Percentiles rank a stretch among this genome's conserved stretches.
Conservation (phyloP, 1,140 invertebrate genomes). For the Cydia splendana region DNA sequence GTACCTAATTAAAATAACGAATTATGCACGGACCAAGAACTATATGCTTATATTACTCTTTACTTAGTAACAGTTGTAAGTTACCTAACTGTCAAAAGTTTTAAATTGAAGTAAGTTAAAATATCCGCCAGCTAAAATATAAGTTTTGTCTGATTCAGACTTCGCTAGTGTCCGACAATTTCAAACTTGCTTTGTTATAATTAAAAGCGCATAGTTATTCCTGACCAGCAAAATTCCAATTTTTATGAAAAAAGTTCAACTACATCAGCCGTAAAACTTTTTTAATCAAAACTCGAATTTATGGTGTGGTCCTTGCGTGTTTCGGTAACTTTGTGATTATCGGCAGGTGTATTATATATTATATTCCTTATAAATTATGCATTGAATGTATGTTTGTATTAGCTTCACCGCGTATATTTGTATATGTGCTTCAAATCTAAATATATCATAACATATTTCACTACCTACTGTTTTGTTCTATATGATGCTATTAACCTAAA, state of each 20-base stretch:
- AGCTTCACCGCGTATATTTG: too few species aligned
- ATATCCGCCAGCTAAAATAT: background rate
- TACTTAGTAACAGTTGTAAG: too few species aligned
- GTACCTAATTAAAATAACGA: too few species aligned
- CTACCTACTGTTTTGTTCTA: too few species aligned
- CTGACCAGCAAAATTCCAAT: slow-evolving; percentile 4
- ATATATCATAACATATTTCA: too few species aligned
- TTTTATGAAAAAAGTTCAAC: slow-evolving; percentile 28
- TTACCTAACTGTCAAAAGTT: too few species aligned
- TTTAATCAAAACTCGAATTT: slow-evolving; percentile 28
- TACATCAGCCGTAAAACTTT: background rate
- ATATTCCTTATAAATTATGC: background rate
- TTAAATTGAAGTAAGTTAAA: background rate
- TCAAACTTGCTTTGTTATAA: background rate
- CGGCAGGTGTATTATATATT: background rate
- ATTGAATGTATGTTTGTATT: too few species aligned
- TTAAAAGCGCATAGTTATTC: background rate
- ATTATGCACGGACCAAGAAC: too few species aligned
- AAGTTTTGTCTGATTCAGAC: background rate
- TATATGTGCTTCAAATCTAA: too few species aligned
- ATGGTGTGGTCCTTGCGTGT: background rate
- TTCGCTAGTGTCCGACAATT: background rate
- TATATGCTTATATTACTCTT: too few species aligned
- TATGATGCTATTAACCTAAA: too few species aligned
- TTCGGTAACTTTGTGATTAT: slow-evolving; percentile 7